Conservation (phyloP, 2,797 vertebrate species). For the Myripristis jacobus region DNA sequence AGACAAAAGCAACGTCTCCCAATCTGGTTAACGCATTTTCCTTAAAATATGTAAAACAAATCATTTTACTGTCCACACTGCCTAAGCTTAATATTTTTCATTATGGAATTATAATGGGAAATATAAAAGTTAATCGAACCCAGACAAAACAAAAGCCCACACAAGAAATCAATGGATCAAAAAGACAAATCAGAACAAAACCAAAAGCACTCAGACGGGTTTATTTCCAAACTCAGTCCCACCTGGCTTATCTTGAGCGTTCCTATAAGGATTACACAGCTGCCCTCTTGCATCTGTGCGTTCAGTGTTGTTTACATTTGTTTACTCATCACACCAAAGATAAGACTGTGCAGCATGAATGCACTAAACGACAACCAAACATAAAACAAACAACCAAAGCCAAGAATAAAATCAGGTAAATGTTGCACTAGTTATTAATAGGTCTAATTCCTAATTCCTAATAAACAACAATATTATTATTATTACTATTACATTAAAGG, state of each 20-base stretch:
- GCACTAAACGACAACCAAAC: no score
- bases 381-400: no score
- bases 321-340: neutral
- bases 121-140: neutral
- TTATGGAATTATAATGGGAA: neutral
- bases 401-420: no score
- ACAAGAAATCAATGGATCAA: neutral
- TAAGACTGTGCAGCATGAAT: neutral
- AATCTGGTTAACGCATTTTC: no score
- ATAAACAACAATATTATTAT: no score
- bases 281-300: neutral
- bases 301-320: neutral
- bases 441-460: no score
- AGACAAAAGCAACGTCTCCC: no score
- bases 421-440: no score
- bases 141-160: neutral
- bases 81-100: neutral
- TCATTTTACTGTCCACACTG: neutral
- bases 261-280: neutral
- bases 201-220: neutral
- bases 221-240: neutral
- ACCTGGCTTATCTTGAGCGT: neutral
- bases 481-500: no score
- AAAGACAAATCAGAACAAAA: neutral
- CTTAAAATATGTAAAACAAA: no score